Evolutionary conservation across 2,888 invertebrate genomes (phyloP).

Genomic region (Brachynemurus nebulosus): DNA sequence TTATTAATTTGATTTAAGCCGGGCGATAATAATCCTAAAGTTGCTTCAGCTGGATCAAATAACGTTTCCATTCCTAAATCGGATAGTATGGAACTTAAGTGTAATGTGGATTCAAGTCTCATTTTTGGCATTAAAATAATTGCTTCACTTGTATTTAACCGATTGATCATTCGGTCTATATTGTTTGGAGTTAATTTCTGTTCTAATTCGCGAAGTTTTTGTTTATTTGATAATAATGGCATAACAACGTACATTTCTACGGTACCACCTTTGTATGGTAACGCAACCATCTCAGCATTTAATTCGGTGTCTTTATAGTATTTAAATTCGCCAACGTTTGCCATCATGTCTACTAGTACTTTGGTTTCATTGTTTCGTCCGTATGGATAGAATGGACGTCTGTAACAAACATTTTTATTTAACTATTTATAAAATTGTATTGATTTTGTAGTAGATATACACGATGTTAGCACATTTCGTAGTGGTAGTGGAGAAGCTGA

Average conservation of each 20-base stretch:
- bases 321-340: conserved; percentile 43
- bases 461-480: no score
- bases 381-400: conserved; percentile 40
- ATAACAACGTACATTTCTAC: conserved; percentile 52
- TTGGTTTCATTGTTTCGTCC: conserved; percentile 31
- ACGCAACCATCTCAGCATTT: conserved; percentile 46
- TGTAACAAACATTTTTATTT: conserved; percentile 31
- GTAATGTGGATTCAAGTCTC: conserved; percentile 45
- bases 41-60: conserved; percentile 44
- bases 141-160: conserved; percentile 34
- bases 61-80: conserved; percentile 45
- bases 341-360: conserved; percentile 48
- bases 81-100: conserved; percentile 40
- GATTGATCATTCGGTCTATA: conserved; percentile 36
- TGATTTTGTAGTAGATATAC: no score
- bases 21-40: conserved; percentile 50
- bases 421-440: no score
- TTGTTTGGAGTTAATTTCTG: conserved; percentile 33
- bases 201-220: conserved; percentile 36
- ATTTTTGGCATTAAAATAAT: conserved; percentile 56
- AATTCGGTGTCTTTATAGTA: conserved; percentile 37
- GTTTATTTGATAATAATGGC: conserved; percentile 37
- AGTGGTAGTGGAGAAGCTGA: no score
- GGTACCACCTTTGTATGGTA: conserved; percentile 55
- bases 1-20: conserved; percentile 23